These are phyloP conservation scores for Nebria ingens DNA, from an alignment of 1,140 invertebrate species.

Conservation along the genomic window DNA sequence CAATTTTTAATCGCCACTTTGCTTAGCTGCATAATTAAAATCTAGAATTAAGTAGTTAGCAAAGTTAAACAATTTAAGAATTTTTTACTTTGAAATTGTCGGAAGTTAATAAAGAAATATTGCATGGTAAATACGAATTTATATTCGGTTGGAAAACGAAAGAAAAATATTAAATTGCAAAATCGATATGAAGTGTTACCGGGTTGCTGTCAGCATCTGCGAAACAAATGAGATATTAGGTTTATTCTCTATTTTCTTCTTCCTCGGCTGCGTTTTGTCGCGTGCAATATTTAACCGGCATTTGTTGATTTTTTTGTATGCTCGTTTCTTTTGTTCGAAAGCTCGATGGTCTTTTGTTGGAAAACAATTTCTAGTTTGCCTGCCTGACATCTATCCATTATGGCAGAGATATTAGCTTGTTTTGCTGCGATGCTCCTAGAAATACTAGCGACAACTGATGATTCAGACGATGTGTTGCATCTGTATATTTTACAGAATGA, in stretches of 20 bases:
- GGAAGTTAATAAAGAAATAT: slow-evolving; percentile 8
- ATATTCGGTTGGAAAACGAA: not conserved
- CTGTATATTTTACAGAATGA: too few species aligned
- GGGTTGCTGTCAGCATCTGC: not conserved
- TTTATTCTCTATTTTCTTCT: slow-evolving; percentile 1
- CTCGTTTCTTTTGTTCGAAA: not conserved
- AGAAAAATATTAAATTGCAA: slow-evolving; percentile 3
- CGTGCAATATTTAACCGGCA: not conserved
- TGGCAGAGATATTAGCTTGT: too few species aligned
- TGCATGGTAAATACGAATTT: not conserved
- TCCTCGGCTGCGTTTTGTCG: too few species aligned
- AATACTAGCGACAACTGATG: too few species aligned
- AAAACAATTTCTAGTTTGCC: not conserved
- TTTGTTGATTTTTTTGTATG: not conserved
- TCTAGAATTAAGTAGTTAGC: not conserved
- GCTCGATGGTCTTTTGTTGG: not conserved
- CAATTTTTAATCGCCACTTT: too few species aligned
- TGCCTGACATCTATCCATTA: slow-evolving; percentile 1
- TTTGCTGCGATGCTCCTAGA: too few species aligned
- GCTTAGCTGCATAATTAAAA: not conserved
- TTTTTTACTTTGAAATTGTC: too few species aligned
- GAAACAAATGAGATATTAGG: not conserved
- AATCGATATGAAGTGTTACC: slow-evolving; percentile 6
- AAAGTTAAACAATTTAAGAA: too few species aligned
- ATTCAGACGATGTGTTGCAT: too few species aligned